Base-by-base conservation (phyloP, 2,113 vertebrate genomes). In the Diadophis punctatus region DNA sequence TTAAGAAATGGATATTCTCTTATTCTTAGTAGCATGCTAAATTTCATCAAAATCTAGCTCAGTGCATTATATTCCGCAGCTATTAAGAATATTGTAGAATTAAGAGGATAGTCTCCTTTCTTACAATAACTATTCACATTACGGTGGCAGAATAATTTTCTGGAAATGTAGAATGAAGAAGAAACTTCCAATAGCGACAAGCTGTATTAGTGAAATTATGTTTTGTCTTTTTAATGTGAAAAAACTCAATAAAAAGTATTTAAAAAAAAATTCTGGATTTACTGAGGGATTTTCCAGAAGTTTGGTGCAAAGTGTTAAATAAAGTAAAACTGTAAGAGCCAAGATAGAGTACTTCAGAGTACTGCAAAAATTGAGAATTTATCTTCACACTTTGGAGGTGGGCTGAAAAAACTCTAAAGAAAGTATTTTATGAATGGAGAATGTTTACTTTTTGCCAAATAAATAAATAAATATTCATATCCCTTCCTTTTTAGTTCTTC, bases 11-110 rank as follows among this genome's bases (percentile, higher is more conserved):
- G 0, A 68, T 48, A 30, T 93, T 95, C n/a, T 91, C 10, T 88
- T n/a, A 1, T 43, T 92, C 88, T 89, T 43, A 92, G 18, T 43
- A 89, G 9, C 22, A 56, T 52, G 43, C 90, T 86, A 87, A 91
- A 91, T 88, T 43, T 92, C 68, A 89, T 60, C 55, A 0, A 51
- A 93, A 93, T 90, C 90, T 93, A 8, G 88, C 48, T 27, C 91
- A 87, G 91, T 89, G 91, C 86, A 68, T 0, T 0, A 12, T 68
- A 5, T 68, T 90, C 90, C 18, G n/a, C 90, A 90, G 27, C 91
- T 90, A 22, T 95, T 46, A 91, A 90, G 4, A 74, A 30, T 27
- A 7, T 92, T 88, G 86, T 90, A 23, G 87, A 89, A 92, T 80
- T 84, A 51, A 92, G 56, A 9, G 3, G 92, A 43, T 1, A 6